phyloP scores from a whole-genome alignment of 2,797 vertebrate species.

The Pelobates cultripes region DNA sequence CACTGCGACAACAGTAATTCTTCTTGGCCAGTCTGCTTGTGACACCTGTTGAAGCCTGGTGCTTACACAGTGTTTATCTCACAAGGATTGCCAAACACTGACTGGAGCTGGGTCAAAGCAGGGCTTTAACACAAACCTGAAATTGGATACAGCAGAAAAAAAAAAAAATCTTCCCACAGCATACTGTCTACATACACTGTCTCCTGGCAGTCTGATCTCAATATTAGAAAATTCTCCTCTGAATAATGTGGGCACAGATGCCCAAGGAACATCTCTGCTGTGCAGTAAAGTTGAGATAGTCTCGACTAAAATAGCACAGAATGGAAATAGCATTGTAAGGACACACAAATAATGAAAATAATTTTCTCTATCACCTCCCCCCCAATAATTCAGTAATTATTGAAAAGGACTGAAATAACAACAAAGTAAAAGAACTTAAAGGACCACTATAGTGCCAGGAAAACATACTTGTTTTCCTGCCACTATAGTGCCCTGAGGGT shows the following conservation, averaged over 20 bases:
- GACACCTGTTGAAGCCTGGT: constrained; percentile 17
- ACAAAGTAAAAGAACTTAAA: no score
- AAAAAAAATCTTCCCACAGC: constrained; percentile 37
- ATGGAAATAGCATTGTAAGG: no score
- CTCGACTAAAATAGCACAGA: no score
- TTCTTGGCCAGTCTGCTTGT: not conserved
- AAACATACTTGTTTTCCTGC: no score
- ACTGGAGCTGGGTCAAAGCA: not conserved
- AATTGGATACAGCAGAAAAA: constrained; percentile 25
- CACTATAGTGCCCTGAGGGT: no score
- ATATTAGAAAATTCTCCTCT: not conserved
- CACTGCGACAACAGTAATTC: not conserved
- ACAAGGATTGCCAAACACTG: not conserved
- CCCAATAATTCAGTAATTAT: no score
- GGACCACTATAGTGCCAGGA: no score
- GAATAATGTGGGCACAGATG: constrained; percentile 21
- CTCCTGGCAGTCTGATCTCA: not conserved
- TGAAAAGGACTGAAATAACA: no score
- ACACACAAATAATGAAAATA: no score
- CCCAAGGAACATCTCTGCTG: not conserved
- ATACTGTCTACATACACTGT: constrained; percentile 4
- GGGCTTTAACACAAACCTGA: not conserved
- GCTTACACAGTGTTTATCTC: not conserved
- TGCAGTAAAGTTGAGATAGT: no score
- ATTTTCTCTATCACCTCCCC: no score